Evolutionary conservation across 2,888 invertebrate genomes (phyloP), one percentile per base, ranked within the genome.

Genomic region (Acleris laterana): DNA sequence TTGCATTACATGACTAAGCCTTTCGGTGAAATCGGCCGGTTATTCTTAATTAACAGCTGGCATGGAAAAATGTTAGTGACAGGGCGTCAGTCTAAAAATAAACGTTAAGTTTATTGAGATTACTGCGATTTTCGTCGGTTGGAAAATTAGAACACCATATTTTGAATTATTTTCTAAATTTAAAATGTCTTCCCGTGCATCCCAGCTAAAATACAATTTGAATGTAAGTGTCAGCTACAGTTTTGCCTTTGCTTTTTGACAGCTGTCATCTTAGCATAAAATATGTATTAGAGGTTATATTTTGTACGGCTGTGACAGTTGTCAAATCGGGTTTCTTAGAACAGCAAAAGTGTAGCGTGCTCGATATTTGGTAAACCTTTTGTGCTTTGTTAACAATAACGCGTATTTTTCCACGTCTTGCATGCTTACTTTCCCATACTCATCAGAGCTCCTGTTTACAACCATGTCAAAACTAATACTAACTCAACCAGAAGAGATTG

Each of bases 11-110:
- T 62, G 66, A 66, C 57, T 65, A 61, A 60, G 57, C 46, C 57
- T 61, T 50, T 62, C 57, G 19, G 19, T 38, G 48, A 51, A 66
- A 57, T 28, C 62, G 17, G 57, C 61, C 61, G 32, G 52, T 50
- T 58, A 52, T 46, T 64, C 50, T 38, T 62, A 66, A 66, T 61
- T 66, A 51, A 32, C n/a, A 22, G 20, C 38, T 38, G 62, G 44
- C 62, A 57, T 57, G 66, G 52, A 48, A 57, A 62, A 44, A 57
- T 57, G 38, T 62, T 62, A 51, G 51, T 51, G 61, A 46, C 44
- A 52, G 32, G 32, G 44, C 22, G 46, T 32, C 49, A 49, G 17
- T 52, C 20, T 9, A 49, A 7, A 17, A 20, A 19, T 19, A 49
- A 20, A n/a, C n/a, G 11, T 49, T 11, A 7, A 19, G 17, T 17